phyloP scores from a whole-genome alignment of 2,888 invertebrate species.

The Melieria picta region DNA sequence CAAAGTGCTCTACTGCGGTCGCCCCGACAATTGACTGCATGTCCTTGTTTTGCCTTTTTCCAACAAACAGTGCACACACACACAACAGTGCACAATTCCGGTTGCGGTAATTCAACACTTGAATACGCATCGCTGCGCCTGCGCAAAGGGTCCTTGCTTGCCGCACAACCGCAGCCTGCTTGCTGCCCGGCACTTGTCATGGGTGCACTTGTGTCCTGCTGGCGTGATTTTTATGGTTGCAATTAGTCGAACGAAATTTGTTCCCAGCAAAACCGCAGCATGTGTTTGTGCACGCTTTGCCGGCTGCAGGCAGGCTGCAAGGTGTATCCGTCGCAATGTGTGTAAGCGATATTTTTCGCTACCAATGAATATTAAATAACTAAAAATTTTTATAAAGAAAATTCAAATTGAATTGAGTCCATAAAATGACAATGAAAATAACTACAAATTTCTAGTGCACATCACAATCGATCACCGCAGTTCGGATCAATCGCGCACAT shows the following conservation, averaged over 20 bases:
- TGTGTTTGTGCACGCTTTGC: conserved; percentile 19
- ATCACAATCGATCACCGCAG: no score
- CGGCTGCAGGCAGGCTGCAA: conserved; percentile 7
- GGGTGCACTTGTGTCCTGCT: background rate
- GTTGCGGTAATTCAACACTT: conserved; percentile 44
- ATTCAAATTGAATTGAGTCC: no score
- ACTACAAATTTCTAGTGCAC: no score
- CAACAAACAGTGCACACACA: no score
- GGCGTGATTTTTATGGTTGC: conserved; percentile 30
- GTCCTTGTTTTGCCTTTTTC: no score
- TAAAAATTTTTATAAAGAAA: no score
- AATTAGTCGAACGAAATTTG: conserved; percentile 24
- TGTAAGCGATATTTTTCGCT: conserved; percentile 21
- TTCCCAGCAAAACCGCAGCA: conserved; percentile 34
- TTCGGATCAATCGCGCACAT: no score
- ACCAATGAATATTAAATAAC: no score
- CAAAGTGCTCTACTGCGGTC: conserved; percentile 17
- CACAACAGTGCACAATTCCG: background rate
- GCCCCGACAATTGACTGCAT: no score
- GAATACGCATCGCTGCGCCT: conserved; percentile 44
- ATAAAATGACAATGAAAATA: no score
- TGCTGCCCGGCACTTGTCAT: conserved; percentile 12
- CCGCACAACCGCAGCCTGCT: conserved; percentile 3
- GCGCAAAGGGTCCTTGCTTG: conserved; percentile 34
- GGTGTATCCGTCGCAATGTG: conserved; percentile 10